Evolutionary conservation across 2,797 vertebrate species (phyloP).

Genomic region (Podarcis siculus): DNA sequence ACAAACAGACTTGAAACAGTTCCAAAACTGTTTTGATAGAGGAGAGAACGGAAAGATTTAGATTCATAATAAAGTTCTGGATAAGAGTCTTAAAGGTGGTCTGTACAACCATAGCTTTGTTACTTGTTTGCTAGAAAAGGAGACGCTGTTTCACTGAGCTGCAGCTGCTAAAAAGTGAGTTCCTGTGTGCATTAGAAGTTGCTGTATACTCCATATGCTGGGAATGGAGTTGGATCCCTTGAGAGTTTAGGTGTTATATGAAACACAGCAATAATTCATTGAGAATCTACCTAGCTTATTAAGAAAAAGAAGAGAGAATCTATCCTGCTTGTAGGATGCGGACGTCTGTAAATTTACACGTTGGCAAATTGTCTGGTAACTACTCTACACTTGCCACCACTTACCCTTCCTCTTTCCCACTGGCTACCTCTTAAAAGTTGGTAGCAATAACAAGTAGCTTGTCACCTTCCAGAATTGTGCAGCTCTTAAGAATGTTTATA

Average conservation of each 20-base stretch:
- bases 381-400: slow-evolving; percentile 21
- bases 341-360: background rate
- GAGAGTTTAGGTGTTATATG: background rate
- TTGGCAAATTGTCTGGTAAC: slow-evolving; percentile 23
- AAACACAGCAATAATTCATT: background rate
- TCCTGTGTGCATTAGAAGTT: slow-evolving; percentile 19
- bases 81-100: background rate
- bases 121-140: slow-evolving; percentile 1
- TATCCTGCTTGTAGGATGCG: background rate
- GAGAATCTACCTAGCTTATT: background rate
- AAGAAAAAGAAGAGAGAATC: background rate
- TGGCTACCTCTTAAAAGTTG: slow-evolving; percentile 40
- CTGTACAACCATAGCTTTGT: background rate
- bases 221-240: background rate
- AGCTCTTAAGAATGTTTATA: slow-evolving; percentile 33
- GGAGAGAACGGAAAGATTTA: background rate
- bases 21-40: background rate
- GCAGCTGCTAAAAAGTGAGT: background rate
- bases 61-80: background rate
- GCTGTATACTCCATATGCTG: background rate
- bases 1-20: slow-evolving; percentile 11
- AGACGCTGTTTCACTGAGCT: background rate
- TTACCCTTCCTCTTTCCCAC: slow-evolving; percentile 35
- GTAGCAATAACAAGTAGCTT: slow-evolving; percentile 43
- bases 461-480: slow-evolving; percentile 21